These are phyloP conservation scores for Copidosoma aretas DNA, from an alignment of 2,888 invertebrate species.

Conservation along the genomic window DNA sequence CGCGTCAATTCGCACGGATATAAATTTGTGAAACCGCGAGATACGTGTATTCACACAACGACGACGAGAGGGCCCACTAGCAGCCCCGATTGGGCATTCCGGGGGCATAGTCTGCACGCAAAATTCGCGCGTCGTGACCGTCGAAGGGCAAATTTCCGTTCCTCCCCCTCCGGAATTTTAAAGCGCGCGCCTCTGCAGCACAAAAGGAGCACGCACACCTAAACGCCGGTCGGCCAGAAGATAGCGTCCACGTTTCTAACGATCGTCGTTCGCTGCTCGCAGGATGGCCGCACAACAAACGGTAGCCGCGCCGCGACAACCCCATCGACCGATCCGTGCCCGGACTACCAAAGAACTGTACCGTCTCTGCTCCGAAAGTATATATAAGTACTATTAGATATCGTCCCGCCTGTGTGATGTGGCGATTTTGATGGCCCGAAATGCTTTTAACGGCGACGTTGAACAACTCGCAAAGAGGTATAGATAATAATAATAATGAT, in stretches of 20 bases:
- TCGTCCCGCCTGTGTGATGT: too few relatives aligned
- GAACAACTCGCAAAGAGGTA: too few relatives aligned
- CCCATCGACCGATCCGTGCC: conserved; percentile 22
- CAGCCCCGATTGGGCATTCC: conserved; percentile 24
- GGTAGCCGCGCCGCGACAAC: conserved; percentile 28
- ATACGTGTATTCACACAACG: conserved; percentile 43
- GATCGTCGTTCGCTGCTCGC: background rate
- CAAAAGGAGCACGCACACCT: too few relatives aligned
- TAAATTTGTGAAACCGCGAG: conserved; percentile 43
- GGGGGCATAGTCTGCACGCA: background rate
- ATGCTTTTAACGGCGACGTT: too few relatives aligned
- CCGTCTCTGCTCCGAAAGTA: too few relatives aligned
- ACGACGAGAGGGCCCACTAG: background rate
- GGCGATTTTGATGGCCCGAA: too few relatives aligned
- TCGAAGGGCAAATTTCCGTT: conserved; percentile 26
- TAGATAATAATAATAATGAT: background rate
- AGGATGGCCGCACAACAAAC: conserved; percentile 19
- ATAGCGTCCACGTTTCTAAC: conserved; percentile 21
- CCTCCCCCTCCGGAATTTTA: conserved; percentile 22
- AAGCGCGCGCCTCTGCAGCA: conserved; percentile 11
- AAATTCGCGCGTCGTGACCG: conserved; percentile 25
- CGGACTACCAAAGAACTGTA: conserved; percentile 6
- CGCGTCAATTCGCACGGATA: conserved; percentile 22
- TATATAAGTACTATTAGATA: too few relatives aligned
- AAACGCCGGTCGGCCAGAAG: too few relatives aligned